Conservation (phyloP, 2,888 invertebrate genomes). For the Bombylius major region DNA sequence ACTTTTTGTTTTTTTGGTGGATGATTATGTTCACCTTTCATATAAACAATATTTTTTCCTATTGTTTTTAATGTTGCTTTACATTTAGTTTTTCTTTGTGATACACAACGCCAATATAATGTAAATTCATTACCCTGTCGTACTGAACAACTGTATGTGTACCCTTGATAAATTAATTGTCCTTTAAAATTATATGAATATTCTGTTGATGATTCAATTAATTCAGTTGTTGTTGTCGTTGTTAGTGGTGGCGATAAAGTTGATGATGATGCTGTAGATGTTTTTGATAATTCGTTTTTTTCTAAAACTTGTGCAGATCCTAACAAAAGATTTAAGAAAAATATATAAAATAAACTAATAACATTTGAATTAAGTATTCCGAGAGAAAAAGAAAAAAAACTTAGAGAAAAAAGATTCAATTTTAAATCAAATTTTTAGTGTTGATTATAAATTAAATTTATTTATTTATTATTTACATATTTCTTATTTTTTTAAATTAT, state of each 20-base stretch:
- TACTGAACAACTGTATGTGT: constrained; percentile 23
- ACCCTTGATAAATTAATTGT: constrained; percentile 26
- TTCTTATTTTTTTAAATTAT: not conserved
- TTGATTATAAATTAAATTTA: too few species aligned
- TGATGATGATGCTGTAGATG: not conserved
- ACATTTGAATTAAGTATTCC: too few species aligned
- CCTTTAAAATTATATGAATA: constrained; percentile 31
- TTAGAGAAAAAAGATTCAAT: too few species aligned
- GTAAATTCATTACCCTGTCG: constrained; percentile 21
- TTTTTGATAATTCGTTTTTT: not conserved
- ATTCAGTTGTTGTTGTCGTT: not conserved
- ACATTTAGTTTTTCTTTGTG: constrained; percentile 25
- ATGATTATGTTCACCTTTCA: constrained; percentile 29
- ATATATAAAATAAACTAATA: too few species aligned
- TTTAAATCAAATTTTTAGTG: too few species aligned
- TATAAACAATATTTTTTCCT: constrained; percentile 21
- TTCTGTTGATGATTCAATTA: not conserved
- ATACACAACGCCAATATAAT: constrained; percentile 30
- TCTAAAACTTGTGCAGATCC: too few species aligned
- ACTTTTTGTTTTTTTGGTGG: constrained; percentile 19
- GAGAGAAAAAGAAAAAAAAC: too few species aligned
- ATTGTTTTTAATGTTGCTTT: constrained; percentile 26
- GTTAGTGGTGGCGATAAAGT: not conserved
- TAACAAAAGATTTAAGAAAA: too few species aligned
- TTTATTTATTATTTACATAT: too few species aligned